Evolutionary conservation across 1,140 invertebrate species (phyloP).

Genomic region (Heliconius himera): DNA sequence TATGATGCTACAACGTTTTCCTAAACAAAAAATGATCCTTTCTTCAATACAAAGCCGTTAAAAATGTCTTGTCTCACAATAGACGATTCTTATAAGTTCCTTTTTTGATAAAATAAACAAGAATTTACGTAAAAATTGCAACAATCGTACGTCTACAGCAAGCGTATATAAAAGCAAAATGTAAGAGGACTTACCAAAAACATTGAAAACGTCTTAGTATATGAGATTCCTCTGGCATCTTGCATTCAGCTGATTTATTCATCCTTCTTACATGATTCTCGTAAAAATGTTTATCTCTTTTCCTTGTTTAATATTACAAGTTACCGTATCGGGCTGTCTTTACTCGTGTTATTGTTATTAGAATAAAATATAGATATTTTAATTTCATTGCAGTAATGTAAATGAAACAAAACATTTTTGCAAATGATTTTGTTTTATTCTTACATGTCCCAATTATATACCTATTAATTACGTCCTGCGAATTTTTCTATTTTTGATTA

Average conservation of each 20-base stretch:
- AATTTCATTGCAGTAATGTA: too few species aligned
- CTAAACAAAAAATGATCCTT: too few species aligned
- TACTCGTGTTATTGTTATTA: too few species aligned
- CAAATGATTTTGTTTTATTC: too few species aligned
- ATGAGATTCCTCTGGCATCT: slow-evolving; percentile 4
- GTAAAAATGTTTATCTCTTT: slow-evolving; percentile 24
- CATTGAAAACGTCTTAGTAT: slow-evolving; percentile 23
- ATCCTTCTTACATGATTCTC: background rate
- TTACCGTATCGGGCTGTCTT: background rate
- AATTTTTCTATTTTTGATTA: too few species aligned
- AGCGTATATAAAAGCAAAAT: slow-evolving; percentile 9
- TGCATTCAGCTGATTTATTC: slow-evolving; percentile 19
- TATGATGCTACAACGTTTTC: too few species aligned
- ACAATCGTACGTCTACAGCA: background rate
- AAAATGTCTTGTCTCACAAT: background rate
- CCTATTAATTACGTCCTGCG: too few species aligned
- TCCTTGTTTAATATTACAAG: slow-evolving; percentile 14
- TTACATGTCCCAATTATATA: too few species aligned
- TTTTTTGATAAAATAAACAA: background rate
- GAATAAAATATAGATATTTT: too few species aligned
- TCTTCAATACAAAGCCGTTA: too few species aligned
- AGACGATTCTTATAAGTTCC: background rate
- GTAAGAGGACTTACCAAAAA: slow-evolving; percentile 10
- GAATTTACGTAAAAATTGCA: background rate
- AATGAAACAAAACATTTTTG: too few species aligned